These are phyloP conservation scores for Gymnosoma rotundatum DNA, from an alignment of 2,888 invertebrate species.

Conservation along the genomic window DNA sequence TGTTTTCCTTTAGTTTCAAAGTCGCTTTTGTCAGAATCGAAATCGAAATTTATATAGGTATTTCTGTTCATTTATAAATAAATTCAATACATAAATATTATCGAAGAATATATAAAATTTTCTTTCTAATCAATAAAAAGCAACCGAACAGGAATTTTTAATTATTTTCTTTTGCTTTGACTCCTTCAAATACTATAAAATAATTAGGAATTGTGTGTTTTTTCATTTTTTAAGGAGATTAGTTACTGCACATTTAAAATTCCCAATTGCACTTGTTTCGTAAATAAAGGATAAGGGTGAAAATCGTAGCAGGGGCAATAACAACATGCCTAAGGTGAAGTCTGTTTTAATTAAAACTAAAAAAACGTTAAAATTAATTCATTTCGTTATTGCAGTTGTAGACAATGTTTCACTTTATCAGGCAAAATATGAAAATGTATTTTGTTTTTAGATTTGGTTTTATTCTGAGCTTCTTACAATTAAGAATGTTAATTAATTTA, in stretches of 20 bases:
- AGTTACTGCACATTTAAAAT: not conserved
- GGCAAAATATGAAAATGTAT: not conserved
- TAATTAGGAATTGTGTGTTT: slow-evolving; percentile 8
- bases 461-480: slow-evolving; percentile 12
- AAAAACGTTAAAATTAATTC: slow-evolving; percentile 36
- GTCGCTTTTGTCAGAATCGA: not conserved
- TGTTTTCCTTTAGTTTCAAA: not conserved
- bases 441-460: not conserved
- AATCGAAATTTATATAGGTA: not conserved
- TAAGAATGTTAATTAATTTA: slow-evolving; percentile 63
- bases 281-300: not conserved
- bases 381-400: not conserved
- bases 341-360: slow-evolving; percentile 10
- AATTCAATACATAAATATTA: not conserved
- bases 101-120: not conserved
- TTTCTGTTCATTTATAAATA: not conserved
- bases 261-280: not conserved
- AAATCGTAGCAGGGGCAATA: not conserved
- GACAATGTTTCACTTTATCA: not conserved
- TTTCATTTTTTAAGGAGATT: too few relatives aligned
- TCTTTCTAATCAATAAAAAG: not conserved
- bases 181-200: slow-evolving; percentile 7
- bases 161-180: not conserved
- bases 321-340: not conserved
- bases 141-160: too few relatives aligned